phyloP scores from a whole-genome alignment of 2,113 vertebrate species.

The Deroptyus accipitrinus region DNA sequence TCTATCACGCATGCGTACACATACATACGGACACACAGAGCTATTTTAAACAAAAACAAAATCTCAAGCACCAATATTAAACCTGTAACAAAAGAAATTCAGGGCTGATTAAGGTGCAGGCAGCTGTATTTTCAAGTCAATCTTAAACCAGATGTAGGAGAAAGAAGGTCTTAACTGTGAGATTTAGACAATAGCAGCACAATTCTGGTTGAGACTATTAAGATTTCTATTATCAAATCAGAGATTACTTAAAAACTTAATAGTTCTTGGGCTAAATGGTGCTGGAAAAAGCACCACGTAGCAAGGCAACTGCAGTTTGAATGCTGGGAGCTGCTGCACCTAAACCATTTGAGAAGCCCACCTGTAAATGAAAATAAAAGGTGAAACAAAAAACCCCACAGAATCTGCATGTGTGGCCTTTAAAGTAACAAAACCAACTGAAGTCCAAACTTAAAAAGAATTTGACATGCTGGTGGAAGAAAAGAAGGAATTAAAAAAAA shows the following conservation, averaged over 20 bases:
- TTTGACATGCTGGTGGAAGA: constrained; percentile 86
- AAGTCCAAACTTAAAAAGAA: constrained; percentile 84
- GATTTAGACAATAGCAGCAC: background rate
- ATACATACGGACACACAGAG: constrained; percentile 10
- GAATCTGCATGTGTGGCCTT: constrained; percentile 66
- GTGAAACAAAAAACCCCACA: constrained; percentile 66
- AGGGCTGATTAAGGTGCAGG: constrained; percentile 78
- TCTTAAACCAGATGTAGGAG: background rate
- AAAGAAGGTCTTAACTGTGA: background rate
- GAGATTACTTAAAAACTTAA: constrained; percentile 8
- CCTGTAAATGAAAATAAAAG: constrained; percentile 79
- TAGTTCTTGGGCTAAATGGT: constrained; percentile 46
- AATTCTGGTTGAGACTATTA: constrained; percentile 45
- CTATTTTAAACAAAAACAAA: constrained; percentile 51
- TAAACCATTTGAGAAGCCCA: constrained; percentile 78
- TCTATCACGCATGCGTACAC: constrained; percentile 6
- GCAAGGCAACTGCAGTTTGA: background rate
- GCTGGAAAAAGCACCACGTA: constrained; percentile 31
- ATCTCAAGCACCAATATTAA: constrained; percentile 63
- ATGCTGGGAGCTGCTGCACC: constrained; percentile 77
- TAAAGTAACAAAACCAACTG: constrained; percentile 82
- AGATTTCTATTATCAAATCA: background rate
- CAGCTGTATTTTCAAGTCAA: constrained; percentile 62
- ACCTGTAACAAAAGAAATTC: constrained; percentile 80
- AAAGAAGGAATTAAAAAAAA: constrained; percentile 80